A percentile compares a stretch with the other conserved stretches of the same genome.
phyloP scores from a whole-genome alignment of 2,797 vertebrate species.

The Rhinophrynus dorsalis region DNA sequence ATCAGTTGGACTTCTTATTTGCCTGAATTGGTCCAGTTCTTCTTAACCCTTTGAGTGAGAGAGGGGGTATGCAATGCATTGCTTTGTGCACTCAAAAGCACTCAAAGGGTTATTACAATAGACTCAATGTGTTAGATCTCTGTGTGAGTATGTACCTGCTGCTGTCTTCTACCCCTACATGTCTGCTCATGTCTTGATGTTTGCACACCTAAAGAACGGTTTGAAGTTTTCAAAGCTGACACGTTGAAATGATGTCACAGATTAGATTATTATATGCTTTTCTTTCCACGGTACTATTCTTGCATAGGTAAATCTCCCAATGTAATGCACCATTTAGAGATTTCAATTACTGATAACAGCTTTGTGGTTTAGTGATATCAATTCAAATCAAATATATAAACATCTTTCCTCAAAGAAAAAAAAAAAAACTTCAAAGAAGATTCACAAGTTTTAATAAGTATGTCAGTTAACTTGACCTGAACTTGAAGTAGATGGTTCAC shows the following conservation, averaged over 20 bases:
- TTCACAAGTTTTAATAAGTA: background rate
- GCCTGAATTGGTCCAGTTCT: too few relatives aligned
- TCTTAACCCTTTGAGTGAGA: too few relatives aligned
- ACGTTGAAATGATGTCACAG: constrained; percentile 35
- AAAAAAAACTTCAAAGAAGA: background rate
- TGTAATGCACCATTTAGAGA: constrained; percentile 35
- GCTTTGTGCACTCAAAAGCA: too few relatives aligned
- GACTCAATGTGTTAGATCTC: too few relatives aligned
- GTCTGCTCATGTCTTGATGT: constrained; percentile 27
- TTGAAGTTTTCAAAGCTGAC: constrained; percentile 32
- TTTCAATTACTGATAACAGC: constrained; percentile 16
- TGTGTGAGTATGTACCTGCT: too few relatives aligned
- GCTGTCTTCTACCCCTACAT: background rate
- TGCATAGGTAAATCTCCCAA: constrained; percentile 24
- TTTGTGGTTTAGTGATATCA: constrained; percentile 11
- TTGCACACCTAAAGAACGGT: background rate
- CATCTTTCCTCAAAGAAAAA: background rate
- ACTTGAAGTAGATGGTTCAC: background rate
- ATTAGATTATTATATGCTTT: constrained; percentile 28
- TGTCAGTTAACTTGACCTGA: background rate
- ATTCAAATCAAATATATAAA: constrained; percentile 8
- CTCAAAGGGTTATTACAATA: too few relatives aligned
- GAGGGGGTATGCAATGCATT: too few relatives aligned
- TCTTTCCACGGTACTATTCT: constrained; percentile 11
- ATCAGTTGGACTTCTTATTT: too few relatives aligned